Conservation (phyloP, 2,113 vertebrate species). For the Anseranas semipalmata region DNA sequence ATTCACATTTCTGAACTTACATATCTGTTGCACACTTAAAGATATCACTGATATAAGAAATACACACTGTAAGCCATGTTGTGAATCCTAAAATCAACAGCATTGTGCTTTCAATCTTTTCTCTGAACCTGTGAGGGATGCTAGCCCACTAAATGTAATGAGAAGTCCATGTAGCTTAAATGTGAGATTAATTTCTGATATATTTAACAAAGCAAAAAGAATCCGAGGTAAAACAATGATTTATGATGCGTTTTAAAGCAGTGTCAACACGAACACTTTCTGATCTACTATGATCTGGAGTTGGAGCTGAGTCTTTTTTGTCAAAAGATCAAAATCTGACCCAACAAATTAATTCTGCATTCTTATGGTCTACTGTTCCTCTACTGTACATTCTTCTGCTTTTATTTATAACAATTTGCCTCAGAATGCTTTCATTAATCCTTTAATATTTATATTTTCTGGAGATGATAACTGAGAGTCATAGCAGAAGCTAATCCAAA, state of each 20-base stretch:
- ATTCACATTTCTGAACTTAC: neutral
- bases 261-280: neutral
- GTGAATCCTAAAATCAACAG: neutral
- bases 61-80: neutral
- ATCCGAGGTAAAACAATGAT: neutral
- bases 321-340: neutral
- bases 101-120: neutral
- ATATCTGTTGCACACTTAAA: neutral
- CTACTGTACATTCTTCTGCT: neutral
- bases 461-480: slow-evolving; percentile 6
- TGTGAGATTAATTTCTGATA: neutral
- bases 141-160: neutral
- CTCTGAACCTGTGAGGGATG: neutral
- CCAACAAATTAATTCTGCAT: neutral
- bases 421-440: slow-evolving; percentile 21
- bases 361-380: neutral
- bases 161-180: neutral
- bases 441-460: slow-evolving; percentile 49
- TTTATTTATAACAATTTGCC: slow-evolving; percentile 25
- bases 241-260: neutral
- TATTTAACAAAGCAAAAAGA: neutral
- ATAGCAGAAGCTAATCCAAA: slow-evolving; percentile 32
- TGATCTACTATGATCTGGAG: neutral
- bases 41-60: neutral
- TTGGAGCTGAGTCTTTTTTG: neutral